These are phyloP conservation scores for Engraulis encrasicolus DNA, from an alignment of 2,113 vertebrate species.

Conservation along the genomic window DNA sequence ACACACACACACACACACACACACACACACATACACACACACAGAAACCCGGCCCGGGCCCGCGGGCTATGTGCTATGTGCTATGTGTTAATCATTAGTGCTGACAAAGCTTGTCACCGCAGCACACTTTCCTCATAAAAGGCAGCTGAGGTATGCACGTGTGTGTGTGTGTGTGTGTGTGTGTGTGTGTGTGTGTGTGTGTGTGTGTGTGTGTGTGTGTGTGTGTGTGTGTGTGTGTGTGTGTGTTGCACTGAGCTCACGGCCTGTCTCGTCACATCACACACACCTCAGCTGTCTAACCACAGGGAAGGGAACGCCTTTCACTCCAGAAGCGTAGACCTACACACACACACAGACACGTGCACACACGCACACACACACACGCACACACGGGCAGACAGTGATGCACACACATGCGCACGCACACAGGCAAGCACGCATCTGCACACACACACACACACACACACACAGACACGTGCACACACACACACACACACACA, in stretches of 20 bases:
- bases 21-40: background rate
- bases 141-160: background rate
- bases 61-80: background rate
- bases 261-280: background rate
- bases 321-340: too few relatives aligned
- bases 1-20: background rate
- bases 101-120: background rate
- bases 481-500: slow-evolving; percentile 25
- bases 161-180: too few relatives aligned
- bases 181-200: too few relatives aligned
- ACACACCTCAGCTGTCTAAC: background rate
- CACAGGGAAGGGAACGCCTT: background rate
- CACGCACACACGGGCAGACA: background rate
- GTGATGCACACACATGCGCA: slow-evolving; percentile 9
- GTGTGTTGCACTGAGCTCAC: too few relatives aligned
- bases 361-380: slow-evolving; percentile 6
- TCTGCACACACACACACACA: slow-evolving; percentile 23
- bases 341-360: background rate
- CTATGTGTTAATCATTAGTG: slow-evolving; percentile 5
- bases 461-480: background rate
- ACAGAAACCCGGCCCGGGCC: background rate
- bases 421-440: background rate
- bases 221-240: too few relatives aligned
- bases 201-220: too few relatives aligned
- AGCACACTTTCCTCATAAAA: background rate